These are phyloP conservation scores for Neodon shergylaensis DNA, from an alignment of 2,113 vertebrate species.

Conservation along the genomic window DNA sequence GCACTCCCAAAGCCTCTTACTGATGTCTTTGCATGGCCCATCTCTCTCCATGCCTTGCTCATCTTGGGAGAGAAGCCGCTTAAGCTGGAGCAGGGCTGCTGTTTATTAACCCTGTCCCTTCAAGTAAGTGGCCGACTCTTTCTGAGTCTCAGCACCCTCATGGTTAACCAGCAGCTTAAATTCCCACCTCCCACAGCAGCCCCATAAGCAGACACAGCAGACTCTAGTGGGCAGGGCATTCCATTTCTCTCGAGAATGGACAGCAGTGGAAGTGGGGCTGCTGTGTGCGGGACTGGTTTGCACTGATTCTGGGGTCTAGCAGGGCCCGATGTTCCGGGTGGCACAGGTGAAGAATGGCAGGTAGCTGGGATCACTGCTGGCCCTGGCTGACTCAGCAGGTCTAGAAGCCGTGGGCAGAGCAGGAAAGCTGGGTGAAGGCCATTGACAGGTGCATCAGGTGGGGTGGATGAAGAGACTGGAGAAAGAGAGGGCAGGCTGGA, in stretches of 20 bases:
- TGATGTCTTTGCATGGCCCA: background rate
- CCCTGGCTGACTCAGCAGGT: background rate
- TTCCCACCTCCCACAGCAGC: background rate
- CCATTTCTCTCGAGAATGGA: background rate
- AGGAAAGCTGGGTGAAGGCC: background rate
- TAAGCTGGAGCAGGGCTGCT: background rate
- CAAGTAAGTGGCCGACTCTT: background rate
- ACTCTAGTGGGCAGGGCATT: background rate
- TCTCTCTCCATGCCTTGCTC: background rate
- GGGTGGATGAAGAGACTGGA: background rate
- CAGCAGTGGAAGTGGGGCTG: background rate
- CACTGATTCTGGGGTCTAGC: background rate
- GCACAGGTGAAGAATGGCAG: accelerated
- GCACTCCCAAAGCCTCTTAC: background rate
- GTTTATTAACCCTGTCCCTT: background rate
- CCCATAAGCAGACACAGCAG: background rate
- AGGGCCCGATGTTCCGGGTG: background rate
- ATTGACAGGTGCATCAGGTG: accelerated
- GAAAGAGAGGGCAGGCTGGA: background rate
- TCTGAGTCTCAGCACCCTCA: background rate
- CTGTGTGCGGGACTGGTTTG: background rate
- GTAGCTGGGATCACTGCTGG: background rate
- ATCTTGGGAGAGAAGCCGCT: background rate
- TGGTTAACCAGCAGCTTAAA: background rate
- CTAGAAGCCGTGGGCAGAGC: background rate